phyloP scores from a whole-genome alignment of 2,888 invertebrate genomes.

The Diarsia mendica region DNA sequence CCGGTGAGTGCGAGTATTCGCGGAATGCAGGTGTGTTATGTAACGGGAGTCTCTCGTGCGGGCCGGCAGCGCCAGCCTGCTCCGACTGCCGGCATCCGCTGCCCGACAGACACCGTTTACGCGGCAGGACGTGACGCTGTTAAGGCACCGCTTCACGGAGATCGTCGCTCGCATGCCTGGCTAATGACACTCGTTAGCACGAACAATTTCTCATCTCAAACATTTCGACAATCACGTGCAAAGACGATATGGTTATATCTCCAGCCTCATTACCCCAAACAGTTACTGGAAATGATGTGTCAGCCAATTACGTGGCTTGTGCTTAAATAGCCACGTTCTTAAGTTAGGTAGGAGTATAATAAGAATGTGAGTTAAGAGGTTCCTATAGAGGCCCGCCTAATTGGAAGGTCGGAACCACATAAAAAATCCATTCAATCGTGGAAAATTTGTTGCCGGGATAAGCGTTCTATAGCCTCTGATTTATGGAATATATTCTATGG shows the following conservation, averaged over 20 bases:
- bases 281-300: constrained; percentile 36
- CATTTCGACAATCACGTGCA: constrained; percentile 52
- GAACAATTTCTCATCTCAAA: constrained; percentile 51
- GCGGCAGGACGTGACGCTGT: constrained; percentile 65
- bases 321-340: constrained; percentile 36
- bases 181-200: constrained; percentile 68
- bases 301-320: constrained; percentile 47
- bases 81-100: constrained; percentile 27
- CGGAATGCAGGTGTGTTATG: constrained; percentile 81
- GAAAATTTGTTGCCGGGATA: constrained; percentile 69
- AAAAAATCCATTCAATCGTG: constrained; percentile 75
- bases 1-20: constrained; percentile 78
- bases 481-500: constrained; percentile 57
- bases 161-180: constrained; percentile 64
- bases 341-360: constrained; percentile 52
- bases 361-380: constrained; percentile 70
- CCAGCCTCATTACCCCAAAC: constrained; percentile 26
- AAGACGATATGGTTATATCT: constrained; percentile 38
- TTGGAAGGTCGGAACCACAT: constrained; percentile 77
- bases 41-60: constrained; percentile 52
- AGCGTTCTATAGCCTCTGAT: constrained; percentile 59
- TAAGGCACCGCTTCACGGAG: constrained; percentile 62
- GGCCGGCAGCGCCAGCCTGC: constrained; percentile 28
- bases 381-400: constrained; percentile 75
- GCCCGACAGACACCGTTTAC: constrained; percentile 44